A percentile compares a stretch with the other conserved stretches of the same genome.
Conservation (phyloP, 2,797 vertebrate genomes). For the Syngnathus acus region DNA sequence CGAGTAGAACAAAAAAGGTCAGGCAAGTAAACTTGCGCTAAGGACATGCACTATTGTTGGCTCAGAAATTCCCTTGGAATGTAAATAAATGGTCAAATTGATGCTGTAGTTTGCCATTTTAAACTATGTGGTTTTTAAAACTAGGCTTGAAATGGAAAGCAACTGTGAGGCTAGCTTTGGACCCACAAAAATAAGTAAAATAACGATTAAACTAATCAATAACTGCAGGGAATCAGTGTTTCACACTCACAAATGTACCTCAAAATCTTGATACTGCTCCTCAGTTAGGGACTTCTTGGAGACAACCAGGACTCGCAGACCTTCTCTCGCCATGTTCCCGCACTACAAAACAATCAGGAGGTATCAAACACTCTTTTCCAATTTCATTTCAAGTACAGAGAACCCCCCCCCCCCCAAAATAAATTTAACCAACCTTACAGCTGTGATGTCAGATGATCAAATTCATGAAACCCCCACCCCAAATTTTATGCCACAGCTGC, state of each 20-base stretch:
- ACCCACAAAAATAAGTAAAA: not conserved
- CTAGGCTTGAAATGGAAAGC: not conserved
- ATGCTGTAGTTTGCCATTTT: not conserved
- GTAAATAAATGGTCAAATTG: not conserved
- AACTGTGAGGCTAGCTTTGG: not conserved
- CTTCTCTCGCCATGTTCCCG: constrained; percentile 98
- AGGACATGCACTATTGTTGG: not conserved
- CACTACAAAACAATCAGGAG: constrained; percentile 70
- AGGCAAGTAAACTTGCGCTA: not conserved
- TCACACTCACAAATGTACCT: constrained; percentile 65
- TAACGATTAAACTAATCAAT: too few species aligned
- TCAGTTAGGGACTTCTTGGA: constrained; percentile 95
- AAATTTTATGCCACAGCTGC: not conserved
- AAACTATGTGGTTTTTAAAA: not conserved
- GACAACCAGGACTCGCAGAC: constrained; percentile 89
- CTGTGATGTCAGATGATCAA: too few species aligned
- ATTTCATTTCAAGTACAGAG: not conserved
- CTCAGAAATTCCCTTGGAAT: not conserved
- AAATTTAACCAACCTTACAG: too few species aligned
- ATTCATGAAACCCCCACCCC: not conserved
- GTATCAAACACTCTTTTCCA: constrained; percentile 12
- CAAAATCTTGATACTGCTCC: constrained; percentile 97
- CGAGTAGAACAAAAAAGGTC: not conserved
- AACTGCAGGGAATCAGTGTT: not conserved
- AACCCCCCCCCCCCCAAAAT: too few species aligned